Percentiles rank a stretch among this genome's conserved stretches.
phyloP scores from a whole-genome alignment of 2,113 vertebrate species.

The Heteronetta atricapilla region DNA sequence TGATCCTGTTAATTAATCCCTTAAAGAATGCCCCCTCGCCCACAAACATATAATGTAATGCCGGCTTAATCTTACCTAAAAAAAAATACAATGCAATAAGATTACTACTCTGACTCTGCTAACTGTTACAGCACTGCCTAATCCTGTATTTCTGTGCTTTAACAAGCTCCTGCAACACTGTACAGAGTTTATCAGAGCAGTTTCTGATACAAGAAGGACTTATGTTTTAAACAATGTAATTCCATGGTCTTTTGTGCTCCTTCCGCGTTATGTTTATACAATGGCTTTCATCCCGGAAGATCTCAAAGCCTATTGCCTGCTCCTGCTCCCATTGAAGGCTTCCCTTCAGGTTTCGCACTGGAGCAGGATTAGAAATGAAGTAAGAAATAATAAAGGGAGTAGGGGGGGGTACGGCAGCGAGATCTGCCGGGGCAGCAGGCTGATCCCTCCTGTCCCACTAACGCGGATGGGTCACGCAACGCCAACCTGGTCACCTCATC shows the following conservation, averaged over 20 bases:
- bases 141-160: constrained; percentile 3
- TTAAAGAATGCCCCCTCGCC: constrained; percentile 18
- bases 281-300: not conserved
- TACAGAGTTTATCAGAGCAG: constrained; percentile 29
- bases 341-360: not conserved
- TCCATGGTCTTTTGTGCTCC: constrained; percentile 17
- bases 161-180: constrained; percentile 45
- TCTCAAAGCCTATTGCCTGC: not conserved
- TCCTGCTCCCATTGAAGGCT: not conserved
- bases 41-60: constrained; percentile 47
- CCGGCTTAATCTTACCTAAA: constrained; percentile 47
- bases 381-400: not conserved
- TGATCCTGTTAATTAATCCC: constrained; percentile 64
- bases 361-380: not conserved
- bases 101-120: constrained; percentile 55
- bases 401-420: not conserved
- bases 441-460: not conserved
- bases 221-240: constrained; percentile 50
- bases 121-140: constrained; percentile 45
- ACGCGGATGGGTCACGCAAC: fast-evolving
- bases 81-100: constrained; percentile 45
- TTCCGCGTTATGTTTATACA: not conserved
- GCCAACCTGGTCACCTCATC: not conserved
- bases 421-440: not conserved
- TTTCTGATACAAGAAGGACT: constrained; percentile 10